Conservation (phyloP, 2,888 invertebrate genomes). For the Cataglyphis altisquamis region DNA sequence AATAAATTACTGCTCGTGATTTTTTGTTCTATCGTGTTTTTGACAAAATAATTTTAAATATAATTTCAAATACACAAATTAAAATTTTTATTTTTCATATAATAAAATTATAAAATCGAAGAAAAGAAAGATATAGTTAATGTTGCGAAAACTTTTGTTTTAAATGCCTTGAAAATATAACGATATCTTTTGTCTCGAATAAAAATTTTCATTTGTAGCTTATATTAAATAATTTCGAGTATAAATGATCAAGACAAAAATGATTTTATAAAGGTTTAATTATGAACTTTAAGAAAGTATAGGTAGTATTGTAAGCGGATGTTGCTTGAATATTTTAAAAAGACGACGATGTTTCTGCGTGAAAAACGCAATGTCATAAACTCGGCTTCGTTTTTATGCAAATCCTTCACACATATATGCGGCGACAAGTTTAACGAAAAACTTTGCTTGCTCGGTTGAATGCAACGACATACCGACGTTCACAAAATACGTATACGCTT, state of each 20-base stretch:
- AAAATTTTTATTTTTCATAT: neutral
- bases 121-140: neutral
- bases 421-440: constrained; percentile 63
- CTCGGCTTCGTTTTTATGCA: neutral
- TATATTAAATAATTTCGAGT: neutral
- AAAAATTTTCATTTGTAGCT: neutral
- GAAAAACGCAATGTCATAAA: neutral
- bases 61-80: neutral
- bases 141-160: neutral
- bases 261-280: neutral
- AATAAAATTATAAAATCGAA: neutral
- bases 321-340: neutral
- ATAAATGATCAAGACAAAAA: neutral
- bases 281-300: neutral
- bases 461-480: constrained; percentile 64
- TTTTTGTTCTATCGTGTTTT: no score
- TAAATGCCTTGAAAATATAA: neutral
- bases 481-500: constrained; percentile 56
- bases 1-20: neutral
- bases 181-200: neutral
- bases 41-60: constrained; percentile 7
- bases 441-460: constrained; percentile 56
- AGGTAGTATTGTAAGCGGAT: neutral
- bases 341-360: neutral
- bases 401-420: neutral